These are phyloP conservation scores for Conomelus anceps DNA, from an alignment of 2,888 invertebrate species.

Conservation along the genomic window DNA sequence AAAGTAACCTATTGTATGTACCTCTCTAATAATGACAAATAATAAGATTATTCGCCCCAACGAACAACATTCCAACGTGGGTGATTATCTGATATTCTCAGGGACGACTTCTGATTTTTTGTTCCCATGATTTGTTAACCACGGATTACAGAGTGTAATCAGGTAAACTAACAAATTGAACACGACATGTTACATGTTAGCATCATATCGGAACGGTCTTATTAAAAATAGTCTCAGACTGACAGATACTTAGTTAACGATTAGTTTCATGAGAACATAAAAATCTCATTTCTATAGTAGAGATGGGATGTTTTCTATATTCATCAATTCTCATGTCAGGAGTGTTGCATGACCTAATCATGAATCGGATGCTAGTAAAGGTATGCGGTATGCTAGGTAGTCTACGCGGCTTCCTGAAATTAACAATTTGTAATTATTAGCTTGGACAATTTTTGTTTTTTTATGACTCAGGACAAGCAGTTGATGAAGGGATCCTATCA, in stretches of 20 bases:
- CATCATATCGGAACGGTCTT: not conserved
- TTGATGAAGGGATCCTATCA: no score
- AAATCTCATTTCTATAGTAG: not conserved
- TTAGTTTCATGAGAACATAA: not conserved
- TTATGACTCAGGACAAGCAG: no score
- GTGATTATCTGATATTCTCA: not conserved
- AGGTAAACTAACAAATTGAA: not conserved
- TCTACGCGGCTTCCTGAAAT: no score
- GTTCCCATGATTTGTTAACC: not conserved
- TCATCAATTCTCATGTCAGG: no score
- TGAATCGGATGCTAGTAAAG: no score
- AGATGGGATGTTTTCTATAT: not conserved
- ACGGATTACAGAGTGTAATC: not conserved
- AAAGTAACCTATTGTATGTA: no score
- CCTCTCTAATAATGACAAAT: not conserved
- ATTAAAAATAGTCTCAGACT: not conserved
- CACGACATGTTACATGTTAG: not conserved
- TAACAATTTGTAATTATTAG: no score
- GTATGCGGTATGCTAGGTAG: no score
- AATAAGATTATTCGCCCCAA: not conserved
- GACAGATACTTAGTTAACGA: not conserved
- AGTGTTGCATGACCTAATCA: no score
- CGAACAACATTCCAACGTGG: not conserved
- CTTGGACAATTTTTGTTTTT: no score
- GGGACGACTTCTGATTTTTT: not conserved